phyloP scores from a whole-genome alignment of 1,140 invertebrate genomes.

The Neodiprion lecontei region DNA sequence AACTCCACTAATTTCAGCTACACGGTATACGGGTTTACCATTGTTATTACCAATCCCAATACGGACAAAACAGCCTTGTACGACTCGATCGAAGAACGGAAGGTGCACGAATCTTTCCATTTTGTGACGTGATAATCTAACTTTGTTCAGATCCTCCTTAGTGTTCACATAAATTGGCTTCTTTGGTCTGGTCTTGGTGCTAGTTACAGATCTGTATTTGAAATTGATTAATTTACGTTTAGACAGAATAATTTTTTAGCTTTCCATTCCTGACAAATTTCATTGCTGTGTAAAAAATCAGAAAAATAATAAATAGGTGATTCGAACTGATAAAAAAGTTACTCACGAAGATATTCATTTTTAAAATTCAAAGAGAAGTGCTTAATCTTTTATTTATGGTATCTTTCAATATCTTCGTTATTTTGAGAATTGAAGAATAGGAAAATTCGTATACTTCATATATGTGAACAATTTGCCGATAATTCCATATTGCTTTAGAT shows the following conservation, averaged over 20 bases:
- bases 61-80: conserved; percentile 92
- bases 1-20: conserved; percentile 93
- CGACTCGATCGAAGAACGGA: conserved; percentile 92
- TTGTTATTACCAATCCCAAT: conserved; percentile 96
- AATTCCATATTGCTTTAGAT: too few species aligned
- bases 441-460: too few species aligned
- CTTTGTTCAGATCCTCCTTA: conserved; percentile 85
- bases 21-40: conserved; percentile 88
- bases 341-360: neutral
- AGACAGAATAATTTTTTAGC: too few species aligned
- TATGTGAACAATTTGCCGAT: too few species aligned
- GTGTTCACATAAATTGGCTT: conserved; percentile 72
- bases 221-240: too few species aligned
- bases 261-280: too few species aligned
- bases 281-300: conserved; percentile 21
- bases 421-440: too few species aligned
- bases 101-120: conserved; percentile 95
- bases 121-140: conserved; percentile 90
- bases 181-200: conserved; percentile 58
- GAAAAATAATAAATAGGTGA: conserved; percentile 25
- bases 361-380: too few species aligned
- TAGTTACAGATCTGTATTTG: conserved; percentile 55
- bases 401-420: too few species aligned
- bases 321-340: conserved; percentile 19
- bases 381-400: too few species aligned